phyloP scores from a whole-genome alignment of 1,140 invertebrate species.

The Plutomurus gul region DNA sequence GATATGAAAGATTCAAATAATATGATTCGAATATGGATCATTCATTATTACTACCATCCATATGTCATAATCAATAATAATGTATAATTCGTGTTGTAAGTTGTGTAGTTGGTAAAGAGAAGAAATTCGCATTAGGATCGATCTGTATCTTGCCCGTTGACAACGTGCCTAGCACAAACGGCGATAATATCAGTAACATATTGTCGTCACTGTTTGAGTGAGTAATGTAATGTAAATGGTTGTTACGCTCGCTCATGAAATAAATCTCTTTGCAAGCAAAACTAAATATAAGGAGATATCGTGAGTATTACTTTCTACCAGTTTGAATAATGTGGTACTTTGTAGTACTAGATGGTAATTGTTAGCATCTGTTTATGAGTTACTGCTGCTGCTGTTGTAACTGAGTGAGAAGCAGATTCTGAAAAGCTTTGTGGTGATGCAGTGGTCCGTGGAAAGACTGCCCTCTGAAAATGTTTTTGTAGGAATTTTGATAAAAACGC shows the following conservation, averaged over 20 bases:
- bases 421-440: not conserved
- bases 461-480: not conserved
- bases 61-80: not conserved
- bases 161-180: too few relatives aligned
- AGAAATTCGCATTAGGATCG: too few relatives aligned
- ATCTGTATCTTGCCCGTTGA: too few relatives aligned
- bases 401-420: not conserved
- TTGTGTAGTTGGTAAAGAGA: too few relatives aligned
- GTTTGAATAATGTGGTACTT: too few relatives aligned
- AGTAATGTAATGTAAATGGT: too few relatives aligned
- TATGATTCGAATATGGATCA: not conserved
- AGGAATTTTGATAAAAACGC: not conserved
- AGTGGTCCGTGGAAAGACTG: not conserved
- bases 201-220: too few relatives aligned
- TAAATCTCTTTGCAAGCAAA: too few relatives aligned
- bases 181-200: too few relatives aligned
- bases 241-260: too few relatives aligned
- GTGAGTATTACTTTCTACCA: too few relatives aligned
- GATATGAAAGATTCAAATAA: slow-evolving; percentile 9
- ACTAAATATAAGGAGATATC: too few relatives aligned
- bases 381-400: not conserved
- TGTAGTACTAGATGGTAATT: not conserved
- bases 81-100: not conserved
- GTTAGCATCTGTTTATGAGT: not conserved
- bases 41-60: not conserved